Conservation (phyloP, 2,888 invertebrate species). For the Ferdinandea cuprea region DNA sequence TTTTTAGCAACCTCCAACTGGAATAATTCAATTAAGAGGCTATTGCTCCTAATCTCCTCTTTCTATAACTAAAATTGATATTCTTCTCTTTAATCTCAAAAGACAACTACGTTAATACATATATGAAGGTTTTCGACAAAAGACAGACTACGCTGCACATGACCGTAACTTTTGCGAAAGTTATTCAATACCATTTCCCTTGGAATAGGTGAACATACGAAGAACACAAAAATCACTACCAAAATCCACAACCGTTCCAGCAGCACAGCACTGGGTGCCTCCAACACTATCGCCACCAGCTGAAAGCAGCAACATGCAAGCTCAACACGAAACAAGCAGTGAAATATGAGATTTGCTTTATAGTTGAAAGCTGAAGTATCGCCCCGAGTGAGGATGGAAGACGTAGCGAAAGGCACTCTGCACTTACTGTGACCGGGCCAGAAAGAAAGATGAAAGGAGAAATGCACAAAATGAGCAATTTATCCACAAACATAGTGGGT, state of each 20-base stretch:
- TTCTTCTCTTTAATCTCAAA: not conserved
- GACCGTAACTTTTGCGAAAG: conserved; percentile 29
- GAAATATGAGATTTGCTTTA: conserved; percentile 39
- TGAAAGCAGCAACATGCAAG: conserved; percentile 32
- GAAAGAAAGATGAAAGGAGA: conserved; percentile 36
- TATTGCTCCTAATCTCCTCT: conserved; percentile 51
- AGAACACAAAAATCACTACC: conserved; percentile 37
- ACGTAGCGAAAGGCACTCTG: not conserved
- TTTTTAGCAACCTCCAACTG: not conserved
- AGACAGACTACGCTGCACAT: not conserved
- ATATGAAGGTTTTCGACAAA: not conserved
- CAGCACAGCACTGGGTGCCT: conserved; percentile 18
- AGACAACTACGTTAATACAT: too few relatives aligned
- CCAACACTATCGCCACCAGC: conserved; percentile 3
- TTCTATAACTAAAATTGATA: not conserved
- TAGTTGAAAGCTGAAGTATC: not conserved
- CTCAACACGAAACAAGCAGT: conserved; percentile 31
- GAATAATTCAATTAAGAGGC: conserved; percentile 43
- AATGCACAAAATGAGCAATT: conserved; percentile 48
- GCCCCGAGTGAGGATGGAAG: not conserved
- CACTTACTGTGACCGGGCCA: not conserved
- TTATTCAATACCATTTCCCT: conserved; percentile 17
- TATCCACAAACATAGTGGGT: conserved; percentile 34
- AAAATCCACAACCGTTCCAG: not conserved
- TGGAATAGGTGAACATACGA: conserved; percentile 3